Base-by-base conservation (phyloP, 2,797 vertebrate genomes). In the Peromyscus melanophrys region DNA sequence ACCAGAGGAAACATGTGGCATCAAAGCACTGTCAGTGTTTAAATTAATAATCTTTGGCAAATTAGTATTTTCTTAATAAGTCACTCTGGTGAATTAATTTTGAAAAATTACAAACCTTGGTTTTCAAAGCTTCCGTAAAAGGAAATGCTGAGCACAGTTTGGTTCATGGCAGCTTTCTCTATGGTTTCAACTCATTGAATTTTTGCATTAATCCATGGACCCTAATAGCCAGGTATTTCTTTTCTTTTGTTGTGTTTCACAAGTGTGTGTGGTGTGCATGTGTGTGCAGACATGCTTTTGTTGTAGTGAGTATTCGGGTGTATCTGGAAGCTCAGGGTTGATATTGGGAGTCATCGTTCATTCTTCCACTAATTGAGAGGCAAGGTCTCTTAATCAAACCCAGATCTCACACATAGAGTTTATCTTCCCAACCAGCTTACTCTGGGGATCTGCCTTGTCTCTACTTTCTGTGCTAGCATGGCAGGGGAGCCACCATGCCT, bases 1-100 rank as follows among this genome's bases (percentile, higher is more conserved):
- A 85, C 93, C 75, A 11, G 34, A 76, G 81, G 12, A 82, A 76
- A 78, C 0, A 95, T 94, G 83, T 95, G 7, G 61, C 88, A 93
- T 93, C 90, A 95, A 98, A 97, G 94, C 97, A 71, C 61, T 85
- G 80, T 96, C 94, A 95, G 86, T 95, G 86, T 89, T 96, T 97
- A 97, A 96, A 93, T 95, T 96, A 95, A 94, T 94, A 97, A 92
- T 55, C 37, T 96, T 81, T 87, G 82, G 40, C 7, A 40, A 95
- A 25, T 37, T 89, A 77, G 37, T 77, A n/a, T 29, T 46, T 75
- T 86, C 78, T 29, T 96, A 71, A 59, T 73, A 97, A 71, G 57
- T 11, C 16, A 49, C 25, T 71, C n/a, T 10, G 4, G 19, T 25
- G 57, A 89, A 40, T 75, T 89, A 89, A 92, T 97, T 97, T 82